Base-by-base conservation (phyloP, 2,888 invertebrate species). In the Patella depressa region DNA sequence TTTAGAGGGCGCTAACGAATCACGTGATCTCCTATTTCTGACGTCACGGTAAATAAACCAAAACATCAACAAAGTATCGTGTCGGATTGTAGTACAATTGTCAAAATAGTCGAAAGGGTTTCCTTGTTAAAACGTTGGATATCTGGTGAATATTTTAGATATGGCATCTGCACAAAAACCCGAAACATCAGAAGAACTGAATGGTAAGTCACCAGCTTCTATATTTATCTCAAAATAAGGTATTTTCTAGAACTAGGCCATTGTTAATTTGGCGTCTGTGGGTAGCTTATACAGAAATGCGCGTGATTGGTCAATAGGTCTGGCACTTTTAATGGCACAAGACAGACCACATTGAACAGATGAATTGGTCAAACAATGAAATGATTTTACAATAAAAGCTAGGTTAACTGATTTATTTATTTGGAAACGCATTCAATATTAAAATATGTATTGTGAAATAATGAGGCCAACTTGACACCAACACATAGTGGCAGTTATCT, bases 51-150 rank as follows among this genome's bases (percentile, higher is more conserved):
- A 77, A 78, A 80, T 80, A 80, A 76, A 80, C 69, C 78, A 77
- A 79, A 81, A 81, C 81, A 79, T 79, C 81, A 81, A 81, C 81
- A 81, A 77, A 77, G 79, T 77, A 69, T 59, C 77, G 79, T 81
- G 79, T 53, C 73, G 45, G 77, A n/a, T 54, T 65, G 65, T 65
- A 24, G 65, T 15, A 9, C 45, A 9, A 45, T 45, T 45, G 45
- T 45, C 45, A 45, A 45, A 45, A 45, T 45, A 45, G 9, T 45
- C 45, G 5, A 45, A 45, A 9, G 45, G 45, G 7, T 45, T 45
- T 45, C 45, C 9, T 45, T 45, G 45, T 45, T 45, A 9, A 45
- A 45, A 45, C 45, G 45, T 45, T 45, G 45, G 45, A 45, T 45
- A 45, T 45, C 45, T 45, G 45, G 45, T 45, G 45, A 45, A 45